Conservation (phyloP, 2,888 invertebrate species). For the Andrena camellia region DNA sequence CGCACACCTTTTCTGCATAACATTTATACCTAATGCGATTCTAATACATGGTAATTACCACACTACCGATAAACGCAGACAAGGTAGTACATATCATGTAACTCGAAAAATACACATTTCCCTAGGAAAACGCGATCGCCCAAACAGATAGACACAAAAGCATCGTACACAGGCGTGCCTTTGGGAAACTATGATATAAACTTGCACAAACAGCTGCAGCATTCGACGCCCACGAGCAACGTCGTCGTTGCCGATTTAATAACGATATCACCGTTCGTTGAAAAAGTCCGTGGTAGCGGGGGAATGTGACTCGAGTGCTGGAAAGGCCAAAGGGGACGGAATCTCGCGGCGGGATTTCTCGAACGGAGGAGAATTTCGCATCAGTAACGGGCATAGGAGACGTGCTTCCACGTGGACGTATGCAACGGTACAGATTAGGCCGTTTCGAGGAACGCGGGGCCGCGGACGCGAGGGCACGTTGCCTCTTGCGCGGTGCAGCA, state of each 20-base stretch:
- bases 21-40: neutral
- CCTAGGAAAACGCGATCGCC: no score
- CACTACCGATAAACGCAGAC: neutral
- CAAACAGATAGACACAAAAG: no score
- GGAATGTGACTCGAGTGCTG: conserved; percentile 4
- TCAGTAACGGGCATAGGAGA: conserved; percentile 30
- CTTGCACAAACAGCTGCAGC: neutral
- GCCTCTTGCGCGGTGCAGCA: conserved; percentile 61
- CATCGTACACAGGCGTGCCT: neutral
- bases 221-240: conserved; percentile 35
- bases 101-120: no score
- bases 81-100: no score
- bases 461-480: conserved; percentile 56
- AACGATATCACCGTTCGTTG: conserved; percentile 33
- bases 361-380: conserved; percentile 32
- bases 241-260: conserved; percentile 43
- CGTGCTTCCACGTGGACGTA: conserved; percentile 37
- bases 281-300: conserved; percentile 11
- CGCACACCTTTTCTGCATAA: neutral
- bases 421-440: conserved; percentile 70
- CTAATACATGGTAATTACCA: conserved; percentile 1
- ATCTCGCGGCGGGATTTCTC: conserved; percentile 13
- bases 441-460: conserved; percentile 64
- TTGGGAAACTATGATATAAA: neutral
- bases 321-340: conserved; percentile 52